Evolutionary conservation across 2,888 invertebrate genomes (phyloP).

Genomic region (Pelosia muscerda): DNA sequence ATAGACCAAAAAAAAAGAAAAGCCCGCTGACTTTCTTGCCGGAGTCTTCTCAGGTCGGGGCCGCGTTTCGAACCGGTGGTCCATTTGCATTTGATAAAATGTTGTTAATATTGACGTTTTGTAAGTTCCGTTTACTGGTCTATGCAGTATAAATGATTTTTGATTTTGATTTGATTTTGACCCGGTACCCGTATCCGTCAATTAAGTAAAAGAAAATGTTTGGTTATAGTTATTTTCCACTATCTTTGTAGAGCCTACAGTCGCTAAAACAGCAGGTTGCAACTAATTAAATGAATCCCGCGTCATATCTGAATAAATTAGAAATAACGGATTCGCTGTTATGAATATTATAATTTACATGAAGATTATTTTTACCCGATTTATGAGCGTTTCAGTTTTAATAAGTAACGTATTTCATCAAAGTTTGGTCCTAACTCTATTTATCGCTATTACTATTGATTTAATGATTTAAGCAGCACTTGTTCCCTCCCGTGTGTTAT

Average conservation of each 20-base stretch:
- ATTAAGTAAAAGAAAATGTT: no score
- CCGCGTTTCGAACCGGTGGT: no score
- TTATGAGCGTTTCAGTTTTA: background rate
- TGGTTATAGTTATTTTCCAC: background rate
- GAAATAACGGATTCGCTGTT: conserved; percentile 1
- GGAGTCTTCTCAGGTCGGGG: no score
- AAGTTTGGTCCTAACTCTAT: background rate
- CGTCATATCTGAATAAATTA: conserved; percentile 4
- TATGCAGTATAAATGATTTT: no score
- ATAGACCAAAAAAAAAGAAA: no score
- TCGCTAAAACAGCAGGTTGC: background rate
- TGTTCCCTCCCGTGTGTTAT: conserved; percentile 6
- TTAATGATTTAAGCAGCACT: background rate
- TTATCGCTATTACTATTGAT: background rate
- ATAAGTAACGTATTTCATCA: background rate
- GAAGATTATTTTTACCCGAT: background rate
- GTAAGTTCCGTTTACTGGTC: no score
- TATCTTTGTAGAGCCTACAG: background rate
- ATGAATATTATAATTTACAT: background rate
- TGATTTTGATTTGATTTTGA: no score
- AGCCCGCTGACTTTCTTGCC: no score
- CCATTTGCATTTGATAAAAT: no score
- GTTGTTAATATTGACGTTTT: no score
- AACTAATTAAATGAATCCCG: background rate
- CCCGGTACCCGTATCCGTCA: no score